Base-by-base conservation (phyloP, 2,113 vertebrate species). In the Callionymus lyra region DNA sequence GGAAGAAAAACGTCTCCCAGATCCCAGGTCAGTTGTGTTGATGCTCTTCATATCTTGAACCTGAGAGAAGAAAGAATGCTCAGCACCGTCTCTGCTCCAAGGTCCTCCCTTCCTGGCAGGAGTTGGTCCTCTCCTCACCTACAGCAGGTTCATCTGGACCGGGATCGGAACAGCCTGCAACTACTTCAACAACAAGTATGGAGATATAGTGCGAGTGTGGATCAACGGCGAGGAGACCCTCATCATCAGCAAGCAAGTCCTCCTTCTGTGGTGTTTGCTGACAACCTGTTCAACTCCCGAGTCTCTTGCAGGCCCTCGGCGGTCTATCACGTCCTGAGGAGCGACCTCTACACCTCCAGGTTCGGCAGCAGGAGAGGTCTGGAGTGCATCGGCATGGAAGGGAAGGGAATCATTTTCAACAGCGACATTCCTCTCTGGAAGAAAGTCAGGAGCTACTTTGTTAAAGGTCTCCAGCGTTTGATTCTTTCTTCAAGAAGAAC, bases 401-500 rank as follows among this genome's bases (percentile, higher is more conserved):
- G 92, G 63, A 93, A 87, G 0, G 93, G 92, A 1, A 84, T 98
- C 43, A 95, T 97, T 51, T 98, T 97, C 42, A 98, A 97, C 59
- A 94, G 88, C 14, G 86, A 97, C 31, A 65, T 89, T 0, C 60
- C 52, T 0, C 81, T 91, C 11, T 97, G 93, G 94, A 97, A 79
- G 61, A 84, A 76, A 65, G 65, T 85, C 0, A 85, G 92, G 5
- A 84, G 82, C 2, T 91, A 89, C 73, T 98, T 97, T 54, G 80
- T 79, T 15, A 94, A 89, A 90, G 92, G 93, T 98, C 21, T 27
- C n/a, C n/a, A n/a, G n/a, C n/a, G n/a, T n/a, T n/a, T n/a, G n/a
- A n/a, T n/a, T n/a, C n/a, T n/a, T n/a, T n/a, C n/a, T n/a, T n/a
- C n/a, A n/a, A n/a, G n/a, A n/a, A n/a, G n/a, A n/a, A n/a, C n/a